Evolutionary conservation across 2,888 invertebrate genomes (phyloP), one percentile per base, ranked within the genome.

Genomic region (Coenonympha glycerion): DNA sequence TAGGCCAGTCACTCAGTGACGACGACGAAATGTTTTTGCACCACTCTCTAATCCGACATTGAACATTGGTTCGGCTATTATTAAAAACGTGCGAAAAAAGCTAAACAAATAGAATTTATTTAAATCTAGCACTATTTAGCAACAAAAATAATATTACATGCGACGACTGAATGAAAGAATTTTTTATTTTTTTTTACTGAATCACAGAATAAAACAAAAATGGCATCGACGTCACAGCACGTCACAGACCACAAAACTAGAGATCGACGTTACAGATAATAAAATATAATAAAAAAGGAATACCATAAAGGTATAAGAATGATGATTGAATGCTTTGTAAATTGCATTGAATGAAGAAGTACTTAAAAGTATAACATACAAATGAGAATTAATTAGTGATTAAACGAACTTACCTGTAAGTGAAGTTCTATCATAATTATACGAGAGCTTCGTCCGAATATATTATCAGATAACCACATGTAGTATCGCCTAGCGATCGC

Each of bases 1-100:
- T 66, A 57, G 69, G 66, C 75, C 72, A 64, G 76, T 76, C 70
- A 75, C 76, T 76, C 74, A 70, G 75, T 78, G 80, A 79, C 79
- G 76, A 74, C 53, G 37, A 51, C 36, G 28, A 21, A 45, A 48
- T 49, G 49, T 40, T 51, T 55, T 52, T 52, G 34, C 51, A 41
- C 64, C 65, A 66, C 64, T 63, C 71, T 69, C 71, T 61, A 66
- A 70, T 68, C 57, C 61, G 58, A 69, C 59, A 68, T 64, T 57
- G 61, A 70, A 63, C 72, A 74, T 69, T 62, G 65, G 73, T 67
- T 62, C 61, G 57, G 62, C 61, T 58, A 60, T 62, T 69, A 56
- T 59, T 56, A 64, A 61, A 65, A 34, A 56, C 56, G 63, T 65
- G 59, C 63, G 61, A 67, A 73, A 69, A 63, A 59, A 69, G 67